Evolutionary conservation across 2,888 invertebrate species (phyloP).

Genomic region (Darwinula stevensoni): DNA sequence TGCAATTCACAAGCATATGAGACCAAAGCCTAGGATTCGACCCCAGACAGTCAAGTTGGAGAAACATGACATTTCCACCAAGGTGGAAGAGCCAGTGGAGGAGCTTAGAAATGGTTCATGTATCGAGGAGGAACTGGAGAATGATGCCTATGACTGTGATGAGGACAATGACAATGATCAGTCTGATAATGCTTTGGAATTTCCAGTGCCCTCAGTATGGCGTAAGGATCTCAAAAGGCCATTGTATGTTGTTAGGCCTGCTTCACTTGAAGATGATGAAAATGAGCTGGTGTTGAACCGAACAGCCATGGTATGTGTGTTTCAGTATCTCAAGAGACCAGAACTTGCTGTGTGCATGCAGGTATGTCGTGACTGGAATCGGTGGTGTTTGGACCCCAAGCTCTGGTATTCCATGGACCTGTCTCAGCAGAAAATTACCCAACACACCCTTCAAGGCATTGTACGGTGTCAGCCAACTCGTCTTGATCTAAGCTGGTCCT

Average conservation of each 20-base stretch:
- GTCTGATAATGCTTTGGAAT: too few relatives aligned
- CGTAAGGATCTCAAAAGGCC: conserved; percentile 9
- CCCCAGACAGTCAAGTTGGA: too few relatives aligned
- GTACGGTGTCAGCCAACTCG: conserved; percentile 59
- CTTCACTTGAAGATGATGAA: conserved; percentile 9
- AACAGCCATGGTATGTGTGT: conserved; percentile 17
- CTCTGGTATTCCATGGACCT: conserved; percentile 65
- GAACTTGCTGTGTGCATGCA: conserved; percentile 28
- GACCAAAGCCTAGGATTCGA: too few relatives aligned
- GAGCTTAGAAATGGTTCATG: too few relatives aligned
- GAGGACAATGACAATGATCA: conserved; percentile 7
- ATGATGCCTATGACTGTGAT: conserved; percentile 4
- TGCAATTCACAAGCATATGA: too few relatives aligned
- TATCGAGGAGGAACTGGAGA: neutral
- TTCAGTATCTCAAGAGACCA: conserved; percentile 15
- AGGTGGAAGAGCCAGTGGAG: too few relatives aligned
- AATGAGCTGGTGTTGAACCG: conserved; percentile 9
- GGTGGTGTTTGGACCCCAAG: conserved; percentile 45
- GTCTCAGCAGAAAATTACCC: conserved; percentile 31
- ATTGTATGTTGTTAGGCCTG: conserved; percentile 12
- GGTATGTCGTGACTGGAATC: conserved; percentile 69
- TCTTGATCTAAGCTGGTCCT: conserved; percentile 63
- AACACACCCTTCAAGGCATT: conserved; percentile 36
- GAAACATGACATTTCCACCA: too few relatives aligned
- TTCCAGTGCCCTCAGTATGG: too few relatives aligned